Evolutionary conservation across 2,888 invertebrate genomes (phyloP).

Genomic region (Heteropelma amictum): DNA sequence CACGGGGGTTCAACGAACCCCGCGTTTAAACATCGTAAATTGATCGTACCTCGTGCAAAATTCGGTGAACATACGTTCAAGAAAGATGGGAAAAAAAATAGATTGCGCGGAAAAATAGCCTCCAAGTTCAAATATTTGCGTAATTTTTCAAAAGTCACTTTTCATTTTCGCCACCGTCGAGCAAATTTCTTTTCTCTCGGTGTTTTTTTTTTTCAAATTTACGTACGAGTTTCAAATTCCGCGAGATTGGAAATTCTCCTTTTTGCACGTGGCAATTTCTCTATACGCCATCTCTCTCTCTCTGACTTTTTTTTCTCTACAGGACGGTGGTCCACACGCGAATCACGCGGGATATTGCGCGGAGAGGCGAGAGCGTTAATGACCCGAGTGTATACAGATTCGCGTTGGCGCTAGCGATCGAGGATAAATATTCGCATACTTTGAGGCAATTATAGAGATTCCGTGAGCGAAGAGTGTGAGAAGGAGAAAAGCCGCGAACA

Average conservation of each 20-base stretch:
- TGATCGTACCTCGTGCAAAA: neutral
- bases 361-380: neutral
- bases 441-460: neutral
- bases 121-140: neutral
- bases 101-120: neutral
- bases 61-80: neutral
- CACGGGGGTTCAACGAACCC: neutral
- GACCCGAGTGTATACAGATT: neutral
- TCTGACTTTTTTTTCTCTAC: neutral
- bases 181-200: neutral
- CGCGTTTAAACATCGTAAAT: neutral
- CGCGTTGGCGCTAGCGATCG: slow-evolving; percentile 5
- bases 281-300: slow-evolving; percentile 7
- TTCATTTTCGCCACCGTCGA: neutral
- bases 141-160: neutral
- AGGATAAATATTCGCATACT: slow-evolving; percentile 14
- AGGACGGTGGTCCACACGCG: neutral
- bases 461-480: neutral
- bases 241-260: too few species aligned
- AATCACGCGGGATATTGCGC: neutral
- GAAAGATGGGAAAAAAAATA: neutral
- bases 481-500: neutral
- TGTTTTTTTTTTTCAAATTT: neutral
- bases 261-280: too few species aligned
- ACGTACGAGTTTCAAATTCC: too few species aligned